A percentile compares a stretch with the other conserved stretches of the same genome.
Evolutionary conservation across 1,140 invertebrate species (phyloP).

Genomic region (Campoletis sonorensis): DNA sequence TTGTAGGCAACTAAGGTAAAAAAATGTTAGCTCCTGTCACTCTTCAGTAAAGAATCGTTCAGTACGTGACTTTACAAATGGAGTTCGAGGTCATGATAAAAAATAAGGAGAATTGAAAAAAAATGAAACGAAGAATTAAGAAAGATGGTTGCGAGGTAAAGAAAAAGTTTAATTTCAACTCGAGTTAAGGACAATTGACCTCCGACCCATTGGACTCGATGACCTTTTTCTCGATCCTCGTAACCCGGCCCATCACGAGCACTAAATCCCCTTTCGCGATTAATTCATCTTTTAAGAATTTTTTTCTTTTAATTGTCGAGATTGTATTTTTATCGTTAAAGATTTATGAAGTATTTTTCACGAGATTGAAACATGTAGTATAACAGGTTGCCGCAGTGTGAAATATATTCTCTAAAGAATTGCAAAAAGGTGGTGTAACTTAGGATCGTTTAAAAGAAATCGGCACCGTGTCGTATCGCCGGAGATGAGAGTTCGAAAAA

Average conservation of each 20-base stretch:
- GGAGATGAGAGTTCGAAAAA: constrained; percentile 50
- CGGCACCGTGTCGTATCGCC: background rate
- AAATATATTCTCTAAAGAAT: background rate
- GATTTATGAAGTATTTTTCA: constrained; percentile 43
- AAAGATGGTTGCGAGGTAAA: background rate
- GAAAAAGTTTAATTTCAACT: constrained; percentile 20
- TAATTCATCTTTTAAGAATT: background rate
- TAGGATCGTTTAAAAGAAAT: background rate
- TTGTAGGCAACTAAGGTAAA: background rate
- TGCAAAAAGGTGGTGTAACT: background rate
- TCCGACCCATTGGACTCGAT: constrained; percentile 14
- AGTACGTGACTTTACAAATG: background rate
- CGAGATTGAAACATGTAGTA: constrained; percentile 28
- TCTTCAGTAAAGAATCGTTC: background rate
- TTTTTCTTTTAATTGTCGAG: background rate
- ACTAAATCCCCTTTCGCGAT: background rate
- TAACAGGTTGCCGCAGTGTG: constrained; percentile 2
- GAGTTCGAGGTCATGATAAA: background rate
- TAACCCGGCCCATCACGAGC: background rate
- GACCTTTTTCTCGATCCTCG: constrained; percentile 10
- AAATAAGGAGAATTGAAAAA: background rate
- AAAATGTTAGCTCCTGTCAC: background rate
- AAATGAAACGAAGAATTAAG: background rate
- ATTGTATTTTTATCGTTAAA: constrained; percentile 6
- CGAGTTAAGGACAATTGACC: constrained; percentile 7